Percentiles rank a stretch among this genome's conserved stretches.
Evolutionary conservation across 2,797 vertebrate genomes (phyloP).

Genomic region (Syncerus caffer): DNA sequence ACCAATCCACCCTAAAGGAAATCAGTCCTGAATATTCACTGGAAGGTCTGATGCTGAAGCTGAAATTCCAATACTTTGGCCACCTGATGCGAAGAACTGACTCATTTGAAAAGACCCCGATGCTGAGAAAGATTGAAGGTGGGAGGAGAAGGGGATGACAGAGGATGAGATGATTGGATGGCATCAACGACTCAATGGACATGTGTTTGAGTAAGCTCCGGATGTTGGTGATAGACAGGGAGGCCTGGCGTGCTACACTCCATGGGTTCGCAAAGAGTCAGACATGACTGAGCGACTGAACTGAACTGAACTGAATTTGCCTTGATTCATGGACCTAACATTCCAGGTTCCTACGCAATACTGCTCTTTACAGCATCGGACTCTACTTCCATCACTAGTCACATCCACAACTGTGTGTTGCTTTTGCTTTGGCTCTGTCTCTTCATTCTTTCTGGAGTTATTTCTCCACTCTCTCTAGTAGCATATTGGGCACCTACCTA

Average conservation of each 20-base stretch:
- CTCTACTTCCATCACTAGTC: background rate
- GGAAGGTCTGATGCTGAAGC: background rate
- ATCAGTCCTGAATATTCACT: background rate
- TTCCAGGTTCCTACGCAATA: background rate
- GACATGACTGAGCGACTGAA: background rate
- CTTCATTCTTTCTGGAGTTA: too few relatives aligned
- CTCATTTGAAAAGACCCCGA: background rate
- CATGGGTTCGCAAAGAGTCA: background rate
- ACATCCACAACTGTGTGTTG: background rate
- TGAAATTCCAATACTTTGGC: background rate
- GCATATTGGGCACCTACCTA: too few relatives aligned
- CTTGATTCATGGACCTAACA: background rate
- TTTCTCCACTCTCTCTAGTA: too few relatives aligned
- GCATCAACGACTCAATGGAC: background rate
- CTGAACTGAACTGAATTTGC: background rate
- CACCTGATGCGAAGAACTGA: background rate
- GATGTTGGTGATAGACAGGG: background rate
- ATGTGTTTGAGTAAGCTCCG: background rate
- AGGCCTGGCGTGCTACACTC: background rate
- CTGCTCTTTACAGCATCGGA: background rate
- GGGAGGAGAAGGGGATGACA: background rate
- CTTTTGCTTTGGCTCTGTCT: too few relatives aligned
- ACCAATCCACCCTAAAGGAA: background rate
- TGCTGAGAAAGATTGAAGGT: background rate
- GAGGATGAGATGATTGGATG: background rate